A percentile compares a stretch with the other conserved stretches of the same genome.
Conservation (phyloP, 2,797 vertebrate genomes). For the Eulemur mongoz region DNA sequence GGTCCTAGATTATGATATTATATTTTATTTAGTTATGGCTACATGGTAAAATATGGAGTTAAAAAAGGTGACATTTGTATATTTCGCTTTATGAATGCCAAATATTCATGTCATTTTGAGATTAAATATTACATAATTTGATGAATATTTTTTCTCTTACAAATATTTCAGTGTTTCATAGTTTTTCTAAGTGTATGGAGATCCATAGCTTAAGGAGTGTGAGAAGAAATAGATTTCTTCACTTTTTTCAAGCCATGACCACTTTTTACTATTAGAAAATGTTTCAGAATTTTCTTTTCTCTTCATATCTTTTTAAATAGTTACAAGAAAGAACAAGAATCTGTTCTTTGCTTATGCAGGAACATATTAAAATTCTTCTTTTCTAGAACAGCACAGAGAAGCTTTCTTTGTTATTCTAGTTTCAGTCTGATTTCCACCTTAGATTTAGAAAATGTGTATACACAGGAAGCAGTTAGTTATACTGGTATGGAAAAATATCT, state of each 20-base stretch:
- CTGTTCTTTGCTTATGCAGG: background rate
- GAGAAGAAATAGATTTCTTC: slow-evolving; percentile 5
- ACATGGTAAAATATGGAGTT: background rate
- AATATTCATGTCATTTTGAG: background rate
- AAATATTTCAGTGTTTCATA: background rate
- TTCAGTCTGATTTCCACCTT: background rate
- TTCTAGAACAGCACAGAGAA: background rate
- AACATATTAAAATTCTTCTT: background rate
- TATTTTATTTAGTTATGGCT: background rate
- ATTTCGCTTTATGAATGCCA: slow-evolving; percentile 4
- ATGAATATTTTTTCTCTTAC: background rate
- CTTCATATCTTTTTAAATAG: slow-evolving; percentile 4
- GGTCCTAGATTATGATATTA: background rate
- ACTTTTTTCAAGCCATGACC: background rate
- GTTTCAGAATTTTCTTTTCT: slow-evolving; percentile 13
- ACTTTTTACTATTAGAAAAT: slow-evolving; percentile 21
- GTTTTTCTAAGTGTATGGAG: background rate
- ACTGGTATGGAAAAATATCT: background rate
- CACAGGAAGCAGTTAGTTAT: background rate
- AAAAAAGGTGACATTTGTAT: background rate
- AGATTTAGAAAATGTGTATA: slow-evolving; percentile 31
- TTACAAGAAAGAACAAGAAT: background rate
- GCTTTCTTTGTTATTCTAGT: slow-evolving; percentile 1
- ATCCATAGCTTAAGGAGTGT: background rate
- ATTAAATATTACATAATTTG: background rate